Percentiles rank a stretch among this genome's conserved stretches.
phyloP scores from a whole-genome alignment of 2,797 vertebrate species.

The Erethizon dorsatum region DNA sequence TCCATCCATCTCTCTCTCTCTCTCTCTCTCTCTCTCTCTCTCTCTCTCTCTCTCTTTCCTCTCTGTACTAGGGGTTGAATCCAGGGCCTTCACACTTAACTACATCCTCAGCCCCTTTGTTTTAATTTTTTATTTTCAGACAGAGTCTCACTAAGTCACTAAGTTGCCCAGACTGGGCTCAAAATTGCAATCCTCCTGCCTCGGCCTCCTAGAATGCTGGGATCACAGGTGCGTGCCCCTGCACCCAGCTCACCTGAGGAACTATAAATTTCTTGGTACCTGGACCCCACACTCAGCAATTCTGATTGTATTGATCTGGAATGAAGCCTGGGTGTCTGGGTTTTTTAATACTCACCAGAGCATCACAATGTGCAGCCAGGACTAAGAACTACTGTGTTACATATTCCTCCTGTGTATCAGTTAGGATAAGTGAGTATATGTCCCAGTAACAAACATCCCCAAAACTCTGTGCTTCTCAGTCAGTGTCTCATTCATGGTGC shows the following conservation, averaged over 20 bases:
- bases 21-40: background rate
- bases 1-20: background rate
- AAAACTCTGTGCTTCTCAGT: background rate
- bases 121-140: background rate
- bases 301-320: background rate
- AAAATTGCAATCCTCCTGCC: background rate
- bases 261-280: background rate
- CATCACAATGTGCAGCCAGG: background rate
- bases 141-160: background rate
- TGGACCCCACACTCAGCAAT: background rate
- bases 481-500: background rate
- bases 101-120: background rate
- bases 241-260: background rate
- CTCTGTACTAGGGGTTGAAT: background rate
- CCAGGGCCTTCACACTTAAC: background rate
- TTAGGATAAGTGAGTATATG: background rate
- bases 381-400: background rate
- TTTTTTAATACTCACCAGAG: background rate
- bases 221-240: background rate
- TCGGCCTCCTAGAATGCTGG: background rate
- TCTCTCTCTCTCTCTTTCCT: background rate
- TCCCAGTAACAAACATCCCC: slow-evolving; percentile 2
- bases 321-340: background rate
- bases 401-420: background rate
- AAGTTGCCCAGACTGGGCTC: background rate